Percentiles rank a stretch among this genome's conserved stretches.
Evolutionary conservation across 2,888 invertebrate genomes (phyloP).

Genomic region (Drosophila lutescens): DNA sequence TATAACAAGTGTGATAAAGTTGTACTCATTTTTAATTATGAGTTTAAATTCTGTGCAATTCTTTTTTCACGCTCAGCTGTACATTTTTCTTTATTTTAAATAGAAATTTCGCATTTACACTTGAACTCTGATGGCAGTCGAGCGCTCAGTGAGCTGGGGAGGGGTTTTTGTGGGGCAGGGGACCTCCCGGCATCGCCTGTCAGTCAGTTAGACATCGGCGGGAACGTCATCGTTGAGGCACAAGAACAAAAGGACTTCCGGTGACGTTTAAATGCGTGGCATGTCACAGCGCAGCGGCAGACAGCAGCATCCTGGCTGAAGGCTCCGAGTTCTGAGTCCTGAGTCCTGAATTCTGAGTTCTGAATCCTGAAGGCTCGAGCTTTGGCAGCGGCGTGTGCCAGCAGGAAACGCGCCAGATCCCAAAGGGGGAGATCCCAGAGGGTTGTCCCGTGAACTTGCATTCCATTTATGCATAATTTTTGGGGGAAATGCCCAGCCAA

Average conservation of each 20-base stretch:
- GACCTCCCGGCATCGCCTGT: conserved; percentile 28
- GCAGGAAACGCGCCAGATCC: conserved; percentile 64
- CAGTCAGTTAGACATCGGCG: conserved; percentile 44
- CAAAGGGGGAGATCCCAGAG: conserved; percentile 37
- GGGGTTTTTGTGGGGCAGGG: not conserved
- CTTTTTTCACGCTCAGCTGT: conserved; percentile 1
- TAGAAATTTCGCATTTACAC: conserved; percentile 53
- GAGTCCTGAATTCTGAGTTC: conserved; percentile 3
- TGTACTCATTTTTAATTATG: not conserved
- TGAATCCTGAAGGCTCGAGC: conserved; percentile 24
- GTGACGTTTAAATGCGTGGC: conserved; percentile 79
- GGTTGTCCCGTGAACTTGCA: conserved; percentile 26
- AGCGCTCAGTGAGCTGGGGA: conserved; percentile 20
- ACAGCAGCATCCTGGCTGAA: conserved; percentile 71
- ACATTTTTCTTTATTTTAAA: conserved; percentile 23
- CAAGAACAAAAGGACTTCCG: conserved; percentile 81
- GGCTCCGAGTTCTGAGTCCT: conserved; percentile 6
- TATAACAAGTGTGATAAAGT: too few species aligned
- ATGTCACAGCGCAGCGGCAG: conserved; percentile 74
- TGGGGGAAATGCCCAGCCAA: conserved; percentile 17
- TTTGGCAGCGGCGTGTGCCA: conserved; percentile 45
- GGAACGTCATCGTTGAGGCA: conserved; percentile 50
- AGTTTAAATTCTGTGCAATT: not conserved
- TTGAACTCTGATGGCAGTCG: conserved; percentile 51
- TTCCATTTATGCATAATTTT: conserved; percentile 32